Evolutionary conservation across 2,888 invertebrate genomes (phyloP), one percentile per base, ranked within the genome.

Genomic region (Myopa testacea): DNA sequence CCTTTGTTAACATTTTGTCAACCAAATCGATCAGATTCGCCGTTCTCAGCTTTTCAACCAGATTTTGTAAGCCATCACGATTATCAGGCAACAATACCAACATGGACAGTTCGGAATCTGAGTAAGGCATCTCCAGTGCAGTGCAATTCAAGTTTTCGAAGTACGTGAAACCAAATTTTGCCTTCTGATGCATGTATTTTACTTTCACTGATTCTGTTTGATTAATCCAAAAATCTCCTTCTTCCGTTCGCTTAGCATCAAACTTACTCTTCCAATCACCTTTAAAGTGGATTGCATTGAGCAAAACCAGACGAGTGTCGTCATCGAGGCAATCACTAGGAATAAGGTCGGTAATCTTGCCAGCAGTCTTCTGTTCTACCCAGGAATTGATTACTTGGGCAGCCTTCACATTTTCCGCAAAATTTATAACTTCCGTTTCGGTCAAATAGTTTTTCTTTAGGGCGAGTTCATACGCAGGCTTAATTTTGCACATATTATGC

Each of bases 281-380:
- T 90, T 96, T 96, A 90, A 97, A 97, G 86, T 96, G 95, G 19
- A 97, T 91, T 0, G 96, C 96, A 87, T 96, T 97, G 0, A 96
- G 92, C 6, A 97, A 91, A 10, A 96, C 94, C 81, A 96, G 85
- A 19, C 93, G 90, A 0, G 95, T 95, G 1, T 88, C 83, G 0
- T 80, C 76, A 84, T 90, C 83, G 4, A 96, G 86, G 86, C 90
- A 90, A 80, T 91, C 93, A 0, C 92, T 37, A 0, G 91, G 85
- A 67, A 98, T 90, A 7, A 98, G 90, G 83, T 96, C 91, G 81
- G 93, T 93, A 79, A 98, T 98, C 87, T 94, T 95, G 8, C 94
- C 90, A 72, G 94, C 93, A 0, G 98, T 98, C 86, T 95, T 92
- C 8, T 91, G 88, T 85, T 93, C 93, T 52, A 94, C 96, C 96